These are phyloP conservation scores for Colletes gigas DNA, from an alignment of 1,140 invertebrate species.

Conservation along the genomic window DNA sequence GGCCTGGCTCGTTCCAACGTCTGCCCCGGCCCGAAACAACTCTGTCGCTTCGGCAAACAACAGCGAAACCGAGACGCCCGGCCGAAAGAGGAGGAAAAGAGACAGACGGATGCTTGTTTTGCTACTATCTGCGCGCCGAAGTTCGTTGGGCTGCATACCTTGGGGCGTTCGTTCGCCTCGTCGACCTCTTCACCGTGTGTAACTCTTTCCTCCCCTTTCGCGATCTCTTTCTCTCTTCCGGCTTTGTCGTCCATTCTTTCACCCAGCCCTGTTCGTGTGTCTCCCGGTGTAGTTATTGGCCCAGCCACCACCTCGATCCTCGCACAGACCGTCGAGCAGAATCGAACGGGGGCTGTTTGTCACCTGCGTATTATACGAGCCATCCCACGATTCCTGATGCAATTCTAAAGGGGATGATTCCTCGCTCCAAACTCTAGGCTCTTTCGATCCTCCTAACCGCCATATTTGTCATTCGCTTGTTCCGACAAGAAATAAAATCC, in stretches of 20 bases:
- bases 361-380: background rate
- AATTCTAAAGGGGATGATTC: too few relatives aligned
- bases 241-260: conserved; percentile 23
- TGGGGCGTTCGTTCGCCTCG: conserved; percentile 59
- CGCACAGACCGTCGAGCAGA: background rate
- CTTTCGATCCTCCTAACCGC: too few relatives aligned
- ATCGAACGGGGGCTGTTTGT: background rate
- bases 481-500: too few relatives aligned
- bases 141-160: conserved; percentile 69
- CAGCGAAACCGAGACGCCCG: conserved; percentile 61
- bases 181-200: conserved; percentile 46
- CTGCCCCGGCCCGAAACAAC: conserved; percentile 67
- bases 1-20: conserved; percentile 51
- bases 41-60: conserved; percentile 75
- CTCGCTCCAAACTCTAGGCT: too few relatives aligned
- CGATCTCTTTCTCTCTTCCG: background rate
- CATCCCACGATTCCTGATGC: too few relatives aligned
- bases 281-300: conserved; percentile 28
- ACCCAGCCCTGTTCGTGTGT: background rate
- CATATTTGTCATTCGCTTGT: too few relatives aligned
- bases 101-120: conserved; percentile 63
- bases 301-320: background rate
- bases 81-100: conserved; percentile 35
- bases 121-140: conserved; percentile 67
- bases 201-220: background rate